Base-by-base conservation (phyloP, 2,888 invertebrate species). In the Dolichopus griseipennis region DNA sequence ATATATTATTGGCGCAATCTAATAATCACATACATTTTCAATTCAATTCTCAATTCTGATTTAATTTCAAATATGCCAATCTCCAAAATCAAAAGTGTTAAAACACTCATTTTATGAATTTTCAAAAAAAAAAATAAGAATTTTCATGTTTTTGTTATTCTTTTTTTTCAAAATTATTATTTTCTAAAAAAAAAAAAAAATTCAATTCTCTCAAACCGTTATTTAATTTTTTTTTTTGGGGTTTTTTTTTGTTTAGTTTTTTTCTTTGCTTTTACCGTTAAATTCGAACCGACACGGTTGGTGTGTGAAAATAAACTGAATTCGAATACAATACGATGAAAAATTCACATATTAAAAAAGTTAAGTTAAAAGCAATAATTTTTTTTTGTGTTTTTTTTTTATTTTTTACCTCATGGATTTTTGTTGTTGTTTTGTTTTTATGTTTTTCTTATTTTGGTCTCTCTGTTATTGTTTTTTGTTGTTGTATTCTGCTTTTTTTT, bases 261-360 rank as follows among this genome's bases (percentile, higher is more conserved):
- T 6, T 43, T 37, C n/a, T 43, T 43, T 52, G 2, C 52, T 6
- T 52, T 52, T 52, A 52, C 52, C 52, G 52, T 52, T 18, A 52
- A 52, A 52, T 52, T 15, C 18, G 8, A 52, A 52, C 52, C 52
- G 52, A 52, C 52, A 52, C 52, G 52, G 18, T 52, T 52, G 52
- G 15, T 52, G 52, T 52, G n/a, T 52, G 52, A 52, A 52, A 52
- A 52, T 52, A 52, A 52, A 52, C 52, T 52, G 52, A 52, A 18
- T 12, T 27, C 27, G 5, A 27, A 27, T 4, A 27, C 27, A 27
- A 27, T 4, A 27, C 27, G 18, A 9, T 15, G 8, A 41, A 41
- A 41, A 41, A 41, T 12, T n/a, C n/a, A n/a, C 9, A 12, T 41
- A 41, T 12, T 12, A 41, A 12, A n/a, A n/a, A n/a, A n/a, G n/a